These are phyloP conservation scores for Latrodectus elegans DNA, from an alignment of 2,888 invertebrate species.

Conservation along the genomic window DNA sequence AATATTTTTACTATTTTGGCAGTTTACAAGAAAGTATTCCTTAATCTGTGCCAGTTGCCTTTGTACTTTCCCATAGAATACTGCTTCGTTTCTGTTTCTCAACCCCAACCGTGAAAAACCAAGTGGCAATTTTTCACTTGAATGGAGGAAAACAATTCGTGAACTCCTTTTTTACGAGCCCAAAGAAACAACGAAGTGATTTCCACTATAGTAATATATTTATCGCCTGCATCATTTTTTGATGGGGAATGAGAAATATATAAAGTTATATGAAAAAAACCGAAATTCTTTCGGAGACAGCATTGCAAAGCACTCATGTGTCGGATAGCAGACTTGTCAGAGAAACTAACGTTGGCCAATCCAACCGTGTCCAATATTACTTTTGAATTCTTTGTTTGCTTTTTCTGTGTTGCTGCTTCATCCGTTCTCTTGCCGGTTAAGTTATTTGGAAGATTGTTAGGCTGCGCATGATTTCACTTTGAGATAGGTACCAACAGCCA, in stretches of 20 bases:
- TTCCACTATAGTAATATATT: neutral
- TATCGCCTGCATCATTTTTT: neutral
- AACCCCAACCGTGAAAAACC: neutral
- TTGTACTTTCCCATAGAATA: too few relatives aligned
- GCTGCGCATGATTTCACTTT: neutral
- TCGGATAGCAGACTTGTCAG: neutral
- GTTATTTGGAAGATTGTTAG: neutral
- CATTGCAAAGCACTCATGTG: neutral
- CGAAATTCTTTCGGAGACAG: too few relatives aligned
- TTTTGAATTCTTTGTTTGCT: neutral
- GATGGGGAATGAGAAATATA: neutral
- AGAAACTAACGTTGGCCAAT: neutral
- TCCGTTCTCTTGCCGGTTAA: neutral
- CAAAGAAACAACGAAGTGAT: conserved; percentile 2
- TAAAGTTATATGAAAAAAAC: too few relatives aligned
- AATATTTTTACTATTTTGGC: too few relatives aligned
- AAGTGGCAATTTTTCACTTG: neutral
- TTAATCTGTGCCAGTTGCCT: too few relatives aligned
- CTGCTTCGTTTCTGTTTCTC: neutral
- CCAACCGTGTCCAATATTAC: neutral
- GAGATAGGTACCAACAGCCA: too few relatives aligned
- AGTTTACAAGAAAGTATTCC: too few relatives aligned
- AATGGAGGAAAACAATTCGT: neutral
- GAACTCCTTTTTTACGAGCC: neutral
- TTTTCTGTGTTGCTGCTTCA: too few relatives aligned